phyloP scores from a whole-genome alignment of 2,113 vertebrate genomes.

The Redunca redunca region DNA sequence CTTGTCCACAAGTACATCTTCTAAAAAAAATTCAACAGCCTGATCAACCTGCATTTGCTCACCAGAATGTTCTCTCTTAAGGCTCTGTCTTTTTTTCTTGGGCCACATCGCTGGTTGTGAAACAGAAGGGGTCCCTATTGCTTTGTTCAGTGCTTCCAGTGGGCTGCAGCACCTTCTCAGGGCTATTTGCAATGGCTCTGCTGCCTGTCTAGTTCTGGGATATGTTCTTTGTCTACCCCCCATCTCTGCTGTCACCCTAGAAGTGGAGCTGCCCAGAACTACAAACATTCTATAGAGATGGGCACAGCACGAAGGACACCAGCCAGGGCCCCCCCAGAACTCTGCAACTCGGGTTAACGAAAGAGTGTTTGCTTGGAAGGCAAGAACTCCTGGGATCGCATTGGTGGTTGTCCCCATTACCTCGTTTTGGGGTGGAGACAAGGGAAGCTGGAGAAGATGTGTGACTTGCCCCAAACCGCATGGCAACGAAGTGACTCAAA shows the following conservation, averaged over 20 bases:
- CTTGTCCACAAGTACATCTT: not conserved
- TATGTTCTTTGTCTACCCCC: no score
- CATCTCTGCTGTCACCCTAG: not conserved
- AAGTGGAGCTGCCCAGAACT: not conserved
- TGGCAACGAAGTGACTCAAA: slow-evolving; percentile 43
- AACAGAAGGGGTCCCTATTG: not conserved
- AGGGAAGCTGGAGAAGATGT: not conserved
- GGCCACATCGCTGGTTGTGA: not conserved
- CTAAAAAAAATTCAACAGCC: not conserved
- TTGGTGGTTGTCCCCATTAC: not conserved
- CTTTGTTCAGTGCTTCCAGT: not conserved
- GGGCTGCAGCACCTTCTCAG: not conserved
- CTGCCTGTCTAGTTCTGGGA: not conserved
- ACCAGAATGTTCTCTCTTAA: not conserved
- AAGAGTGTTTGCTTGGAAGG: not conserved
- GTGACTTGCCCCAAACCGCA: slow-evolving; percentile 50
- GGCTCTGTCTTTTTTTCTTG: not conserved
- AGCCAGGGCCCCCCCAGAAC: not conserved
- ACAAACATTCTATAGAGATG: not conserved
- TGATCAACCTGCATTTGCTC: not conserved
- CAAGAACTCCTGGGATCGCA: not conserved
- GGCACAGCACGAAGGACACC: rapidly evolving
- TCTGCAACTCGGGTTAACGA: not conserved
- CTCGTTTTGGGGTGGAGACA: not conserved
- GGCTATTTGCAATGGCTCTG: not conserved